Conservation (phyloP, 2,888 invertebrate species). For the Bembecia ichneumoniformis region DNA sequence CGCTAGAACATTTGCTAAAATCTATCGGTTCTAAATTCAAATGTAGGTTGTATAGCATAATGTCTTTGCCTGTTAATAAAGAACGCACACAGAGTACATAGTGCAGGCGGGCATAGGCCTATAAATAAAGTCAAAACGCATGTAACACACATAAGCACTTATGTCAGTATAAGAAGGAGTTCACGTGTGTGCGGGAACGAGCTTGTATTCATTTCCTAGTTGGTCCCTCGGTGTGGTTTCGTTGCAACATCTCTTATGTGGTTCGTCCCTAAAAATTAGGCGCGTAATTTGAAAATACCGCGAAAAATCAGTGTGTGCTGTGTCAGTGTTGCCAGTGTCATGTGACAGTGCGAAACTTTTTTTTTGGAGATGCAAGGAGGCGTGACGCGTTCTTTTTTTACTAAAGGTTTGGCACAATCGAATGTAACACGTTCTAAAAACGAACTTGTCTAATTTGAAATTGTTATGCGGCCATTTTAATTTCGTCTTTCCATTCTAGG, state of each 20-base stretch:
- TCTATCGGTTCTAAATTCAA: not conserved
- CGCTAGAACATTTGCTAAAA: conserved; percentile 24
- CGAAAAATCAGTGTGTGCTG: conserved; percentile 14
- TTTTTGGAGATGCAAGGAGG: conserved; percentile 28
- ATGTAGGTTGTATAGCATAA: not conserved
- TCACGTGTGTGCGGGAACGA: conserved; percentile 34
- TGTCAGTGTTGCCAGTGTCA: conserved; percentile 17
- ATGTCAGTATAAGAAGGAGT: conserved; percentile 17
- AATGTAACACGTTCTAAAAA: not conserved
- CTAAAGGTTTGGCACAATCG: conserved; percentile 13
- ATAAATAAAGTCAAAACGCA: conserved; percentile 57
- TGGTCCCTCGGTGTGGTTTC: conserved; percentile 63
- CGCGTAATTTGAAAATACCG: conserved; percentile 44
- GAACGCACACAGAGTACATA: conserved; percentile 15
- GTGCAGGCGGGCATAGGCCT: conserved; percentile 29
- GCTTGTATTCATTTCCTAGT: conserved; percentile 66
- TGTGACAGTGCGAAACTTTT: conserved; percentile 13
- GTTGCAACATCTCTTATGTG: conserved; percentile 62
- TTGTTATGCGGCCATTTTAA: too few species aligned
- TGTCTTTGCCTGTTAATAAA: not conserved
- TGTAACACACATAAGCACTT: conserved; percentile 38
- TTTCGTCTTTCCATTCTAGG: not conserved
- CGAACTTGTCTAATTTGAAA: too few species aligned
- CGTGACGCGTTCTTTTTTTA: conserved; percentile 20
- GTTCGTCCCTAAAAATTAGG: conserved; percentile 62